phyloP scores from a whole-genome alignment of 2,888 invertebrate genomes.

The Pasiphila rectangulata region DNA sequence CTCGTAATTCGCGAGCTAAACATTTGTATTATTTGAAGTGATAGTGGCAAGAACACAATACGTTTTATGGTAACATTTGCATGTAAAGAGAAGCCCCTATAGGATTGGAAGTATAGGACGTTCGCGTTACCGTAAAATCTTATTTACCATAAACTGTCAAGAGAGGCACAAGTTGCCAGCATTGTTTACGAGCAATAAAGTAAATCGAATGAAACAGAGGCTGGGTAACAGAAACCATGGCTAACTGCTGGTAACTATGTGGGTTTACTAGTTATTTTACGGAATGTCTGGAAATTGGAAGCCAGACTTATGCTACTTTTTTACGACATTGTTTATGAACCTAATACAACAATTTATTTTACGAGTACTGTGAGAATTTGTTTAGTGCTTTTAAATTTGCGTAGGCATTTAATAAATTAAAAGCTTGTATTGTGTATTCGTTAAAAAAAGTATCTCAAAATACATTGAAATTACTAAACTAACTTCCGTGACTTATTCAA shows the following conservation, averaged over 20 bases:
- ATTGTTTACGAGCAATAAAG: constrained; percentile 76
- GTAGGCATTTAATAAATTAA: no score
- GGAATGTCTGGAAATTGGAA: constrained; percentile 14
- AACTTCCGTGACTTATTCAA: no score
- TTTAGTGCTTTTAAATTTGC: no score
- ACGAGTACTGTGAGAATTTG: no score
- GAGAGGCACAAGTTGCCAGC: constrained; percentile 66
- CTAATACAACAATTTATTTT: no score
- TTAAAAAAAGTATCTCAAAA: no score
- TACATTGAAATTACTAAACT: no score
- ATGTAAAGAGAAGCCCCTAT: constrained; percentile 60
- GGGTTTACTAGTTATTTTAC: constrained; percentile 14
- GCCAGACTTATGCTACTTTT: constrained; percentile 3
- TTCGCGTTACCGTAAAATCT: constrained; percentile 66
- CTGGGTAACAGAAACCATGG: constrained; percentile 37
- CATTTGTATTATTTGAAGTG: constrained; percentile 47
- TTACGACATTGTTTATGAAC: constrained; percentile 7
- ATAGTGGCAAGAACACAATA: constrained; percentile 46
- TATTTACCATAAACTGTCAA: constrained; percentile 73
- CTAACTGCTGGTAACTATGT: constrained; percentile 17
- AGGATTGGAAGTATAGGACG: constrained; percentile 54
- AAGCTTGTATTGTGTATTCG: no score
- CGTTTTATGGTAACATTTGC: constrained; percentile 57
- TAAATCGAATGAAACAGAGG: constrained; percentile 69
- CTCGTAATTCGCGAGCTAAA: constrained; percentile 38